These are phyloP conservation scores for Bergia puertoricense DNA, from an alignment of 92 coral and sea anemone genomes.

Conservation along the genomic window DNA sequence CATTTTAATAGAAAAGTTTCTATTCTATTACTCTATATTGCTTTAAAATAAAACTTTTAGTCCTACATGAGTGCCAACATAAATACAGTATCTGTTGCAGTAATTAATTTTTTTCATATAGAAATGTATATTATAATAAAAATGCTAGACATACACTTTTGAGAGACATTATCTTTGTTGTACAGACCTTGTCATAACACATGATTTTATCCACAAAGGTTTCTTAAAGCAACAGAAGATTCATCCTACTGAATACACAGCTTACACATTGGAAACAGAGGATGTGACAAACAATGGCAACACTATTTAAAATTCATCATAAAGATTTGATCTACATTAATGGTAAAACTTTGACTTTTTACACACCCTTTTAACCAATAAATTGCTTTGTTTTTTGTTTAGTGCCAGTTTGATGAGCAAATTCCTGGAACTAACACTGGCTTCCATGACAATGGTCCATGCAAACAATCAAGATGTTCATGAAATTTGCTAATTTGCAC, in stretches of 20 bases:
- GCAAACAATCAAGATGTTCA: neutral
- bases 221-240: neutral
- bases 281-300: neutral
- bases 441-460: neutral
- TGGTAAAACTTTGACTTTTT: neutral
- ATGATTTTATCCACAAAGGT: neutral
- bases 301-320: slow-evolving; percentile 25
- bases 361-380: slow-evolving; percentile 14
- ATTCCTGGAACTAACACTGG: slow-evolving; percentile 19
- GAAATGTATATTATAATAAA: no score
- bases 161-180: no score
- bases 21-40: no score
- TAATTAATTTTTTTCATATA: no score
- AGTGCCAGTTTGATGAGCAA: slow-evolving; percentile 1
- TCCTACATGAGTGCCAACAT: no score
- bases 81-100: no score
- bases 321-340: neutral
- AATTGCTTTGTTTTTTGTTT: neutral
- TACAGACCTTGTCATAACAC: neutral
- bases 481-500: neutral
- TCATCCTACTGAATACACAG: neutral
- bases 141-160: no score
- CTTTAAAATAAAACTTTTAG: no score
- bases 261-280: neutral
- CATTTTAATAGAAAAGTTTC: no score